Percentiles rank a stretch among this genome's conserved stretches.
phyloP scores from a whole-genome alignment of 2,113 vertebrate species.

The Salvelinus sp. region DNA sequence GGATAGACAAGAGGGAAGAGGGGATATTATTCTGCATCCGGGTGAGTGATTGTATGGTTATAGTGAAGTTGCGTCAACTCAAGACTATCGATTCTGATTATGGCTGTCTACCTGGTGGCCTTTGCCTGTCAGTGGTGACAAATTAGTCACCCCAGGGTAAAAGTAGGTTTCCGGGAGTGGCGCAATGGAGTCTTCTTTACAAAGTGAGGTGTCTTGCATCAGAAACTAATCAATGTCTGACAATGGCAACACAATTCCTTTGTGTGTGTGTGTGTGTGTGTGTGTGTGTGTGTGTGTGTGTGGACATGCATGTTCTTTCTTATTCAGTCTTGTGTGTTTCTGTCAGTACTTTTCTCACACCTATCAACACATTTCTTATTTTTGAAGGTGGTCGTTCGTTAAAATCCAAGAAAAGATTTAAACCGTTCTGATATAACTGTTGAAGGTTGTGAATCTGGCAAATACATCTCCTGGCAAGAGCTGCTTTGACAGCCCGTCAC shows the following conservation, averaged over 20 bases:
- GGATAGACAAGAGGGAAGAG: slow-evolving; percentile 22
- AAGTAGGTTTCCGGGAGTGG: slow-evolving; percentile 27
- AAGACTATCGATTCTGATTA: slow-evolving; percentile 55
- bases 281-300: no score
- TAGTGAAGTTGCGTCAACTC: slow-evolving; percentile 38
- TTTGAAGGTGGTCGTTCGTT: no score
- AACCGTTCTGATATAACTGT: no score
- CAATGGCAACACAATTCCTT: not conserved
- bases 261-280: no score
- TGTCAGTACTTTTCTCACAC: no score
- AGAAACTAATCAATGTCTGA: not conserved
- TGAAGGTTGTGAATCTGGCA: not conserved
- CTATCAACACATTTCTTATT: no score
- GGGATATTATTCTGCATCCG: slow-evolving; percentile 45
- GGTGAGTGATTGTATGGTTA: slow-evolving; percentile 53
- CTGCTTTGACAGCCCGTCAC: slow-evolving; percentile 1
- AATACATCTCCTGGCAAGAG: slow-evolving; percentile 4
- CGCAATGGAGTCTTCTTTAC: slow-evolving; percentile 16
- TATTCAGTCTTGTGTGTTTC: no score
- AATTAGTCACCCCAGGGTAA: slow-evolving; percentile 47
- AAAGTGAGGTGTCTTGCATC: slow-evolving; percentile 19
- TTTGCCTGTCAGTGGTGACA: slow-evolving; percentile 52
- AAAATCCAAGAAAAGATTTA: no score
- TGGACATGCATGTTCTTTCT: no score
- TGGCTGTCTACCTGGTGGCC: slow-evolving; percentile 43